Evolutionary conservation across 2,113 vertebrate species (phyloP).

Genomic region (Podiceps cristatus): DNA sequence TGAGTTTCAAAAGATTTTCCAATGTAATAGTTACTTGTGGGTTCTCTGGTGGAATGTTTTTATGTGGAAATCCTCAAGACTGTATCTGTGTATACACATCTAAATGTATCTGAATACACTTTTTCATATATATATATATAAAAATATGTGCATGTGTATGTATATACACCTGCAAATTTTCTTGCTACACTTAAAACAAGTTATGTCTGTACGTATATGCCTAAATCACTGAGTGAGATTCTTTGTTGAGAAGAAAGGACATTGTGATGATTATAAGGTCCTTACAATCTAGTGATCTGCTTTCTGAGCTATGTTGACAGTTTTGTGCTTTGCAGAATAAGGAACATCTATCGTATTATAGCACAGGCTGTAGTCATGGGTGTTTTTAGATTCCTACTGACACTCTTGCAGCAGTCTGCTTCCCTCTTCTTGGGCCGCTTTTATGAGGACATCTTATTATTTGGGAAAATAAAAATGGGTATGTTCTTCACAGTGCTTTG

Average conservation of each 20-base stretch:
- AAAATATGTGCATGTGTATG: fast-evolving
- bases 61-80: background rate
- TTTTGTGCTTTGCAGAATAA: background rate
- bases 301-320: background rate
- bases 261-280: background rate
- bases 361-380: background rate
- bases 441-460: background rate
- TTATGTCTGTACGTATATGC: too few species aligned
- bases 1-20: background rate
- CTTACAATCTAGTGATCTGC: background rate
- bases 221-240: background rate
- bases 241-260: background rate
- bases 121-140: background rate
- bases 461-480: background rate
- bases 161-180: background rate
- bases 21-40: background rate
- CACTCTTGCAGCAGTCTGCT: background rate
- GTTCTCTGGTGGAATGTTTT: background rate
- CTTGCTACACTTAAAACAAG: background rate
- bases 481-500: background rate
- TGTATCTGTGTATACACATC: background rate
- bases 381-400: background rate
- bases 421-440: background rate
- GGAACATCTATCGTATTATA: background rate
- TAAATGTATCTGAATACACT: background rate